Base-by-base conservation (phyloP, 2,797 vertebrate genomes). In the Fistularia tabacaria region DNA sequence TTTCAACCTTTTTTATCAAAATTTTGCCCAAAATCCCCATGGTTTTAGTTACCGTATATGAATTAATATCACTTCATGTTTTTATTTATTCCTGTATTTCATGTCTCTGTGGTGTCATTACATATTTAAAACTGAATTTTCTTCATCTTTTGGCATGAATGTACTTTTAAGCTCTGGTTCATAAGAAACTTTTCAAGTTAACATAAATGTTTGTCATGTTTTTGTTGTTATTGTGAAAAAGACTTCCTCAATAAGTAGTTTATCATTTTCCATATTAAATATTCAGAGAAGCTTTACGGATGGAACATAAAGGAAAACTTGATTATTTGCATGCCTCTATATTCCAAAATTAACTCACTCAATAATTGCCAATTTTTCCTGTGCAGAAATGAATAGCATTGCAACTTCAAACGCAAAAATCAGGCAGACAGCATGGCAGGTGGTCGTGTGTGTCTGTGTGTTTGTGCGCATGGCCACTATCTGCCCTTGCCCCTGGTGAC, bases 401-500 rank as follows among this genome's bases (percentile, higher is more conserved):
- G 64, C 44, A 62, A 58, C 66, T 78, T 76, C 70, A 80, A 74
- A 71, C 38, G 43, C 60, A 49, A 62, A 66, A 66, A 74, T 83
- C 68, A 57, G 61, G 76, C 59, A 70, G 56, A 50, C 53, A 40
- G 37, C 49, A 67, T 77, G 59, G 47, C 10, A 14, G 50, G 80
- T 55, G 74, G 59, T 40, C 43, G 51, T 66, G 39, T 41, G n/a
- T 49, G 25, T 39, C 54, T 54, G 14, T 51, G 15, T 45, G 46
- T 53, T 44, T 51, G 65, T 49, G 39, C 3, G 6, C 36, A 49
- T 62, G 62, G 62, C 57, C 36, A 8, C 72, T 81, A 63, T 79
- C 76, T 76, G 68, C 64, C 69, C 74, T 83, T 71, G 80, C 64
- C 71, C 73, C 69, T 51, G 36, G 79, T 84, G 61, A 77, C 64